Percentiles rank a stretch among this genome's conserved stretches.
phyloP scores from a whole-genome alignment of 2,797 vertebrate genomes.

The Falco cherrug region DNA sequence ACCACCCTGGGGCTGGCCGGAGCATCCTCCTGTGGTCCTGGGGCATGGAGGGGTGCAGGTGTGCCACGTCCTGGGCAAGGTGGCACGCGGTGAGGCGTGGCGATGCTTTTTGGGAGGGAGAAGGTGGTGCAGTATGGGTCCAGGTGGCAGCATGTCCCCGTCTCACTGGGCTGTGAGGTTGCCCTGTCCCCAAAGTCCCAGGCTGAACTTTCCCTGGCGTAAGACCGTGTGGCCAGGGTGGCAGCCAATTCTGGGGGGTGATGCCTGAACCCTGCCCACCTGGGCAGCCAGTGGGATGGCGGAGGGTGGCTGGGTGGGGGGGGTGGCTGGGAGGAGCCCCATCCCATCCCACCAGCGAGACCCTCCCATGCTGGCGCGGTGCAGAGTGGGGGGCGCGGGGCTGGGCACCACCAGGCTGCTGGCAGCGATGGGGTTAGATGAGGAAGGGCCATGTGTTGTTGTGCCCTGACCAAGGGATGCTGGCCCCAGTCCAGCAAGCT shows the following conservation, averaged over 20 bases:
- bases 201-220: neutral
- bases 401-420: rapidly evolving
- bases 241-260: rapidly evolving
- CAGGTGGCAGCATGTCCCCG: neutral
- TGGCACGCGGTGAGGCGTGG: rapidly evolving
- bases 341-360: rapidly evolving
- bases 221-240: neutral
- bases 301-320: no score
- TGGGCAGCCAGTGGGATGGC: neutral
- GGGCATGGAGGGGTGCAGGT: neutral
- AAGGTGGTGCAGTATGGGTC: neutral
- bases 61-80: rapidly evolving
- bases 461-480: neutral
- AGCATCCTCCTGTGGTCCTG: neutral
- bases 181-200: neutral
- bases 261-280: neutral
- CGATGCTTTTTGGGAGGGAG: neutral
- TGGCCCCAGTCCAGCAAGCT: neutral
- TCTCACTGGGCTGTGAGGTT: neutral
- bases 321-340: neutral
- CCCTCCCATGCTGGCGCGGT: neutral
- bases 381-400: rapidly evolving
- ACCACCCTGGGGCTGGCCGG: neutral
- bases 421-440: neutral
- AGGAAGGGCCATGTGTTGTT: neutral